phyloP scores from a whole-genome alignment of 1,140 invertebrate genomes.

The Hyphantria cunea region DNA sequence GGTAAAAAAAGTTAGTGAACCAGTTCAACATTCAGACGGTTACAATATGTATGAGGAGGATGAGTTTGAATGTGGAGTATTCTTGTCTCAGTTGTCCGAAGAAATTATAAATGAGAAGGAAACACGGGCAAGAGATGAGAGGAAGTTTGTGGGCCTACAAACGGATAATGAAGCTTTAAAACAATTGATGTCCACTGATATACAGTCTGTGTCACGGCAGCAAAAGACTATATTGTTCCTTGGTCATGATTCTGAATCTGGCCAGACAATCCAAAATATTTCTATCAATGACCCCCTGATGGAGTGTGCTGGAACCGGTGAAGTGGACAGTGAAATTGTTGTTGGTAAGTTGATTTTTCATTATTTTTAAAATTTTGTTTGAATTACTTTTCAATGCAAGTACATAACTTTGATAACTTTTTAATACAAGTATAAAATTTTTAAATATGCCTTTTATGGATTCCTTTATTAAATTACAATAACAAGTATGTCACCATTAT shows the following conservation, averaged over 20 bases:
- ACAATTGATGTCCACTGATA: conserved; percentile 68
- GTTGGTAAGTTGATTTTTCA: conserved; percentile 49
- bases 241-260: conserved; percentile 55
- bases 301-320: conserved; percentile 43
- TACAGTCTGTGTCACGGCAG: conserved; percentile 56
- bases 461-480: too few species aligned
- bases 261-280: conserved; percentile 70
- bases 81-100: conserved; percentile 54
- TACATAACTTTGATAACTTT: too few species aligned
- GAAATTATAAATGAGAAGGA: conserved; percentile 63
- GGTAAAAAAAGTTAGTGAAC: conserved; percentile 9
- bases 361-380: too few species aligned
- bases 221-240: conserved; percentile 67
- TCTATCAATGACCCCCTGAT: conserved; percentile 56
- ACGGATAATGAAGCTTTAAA: conserved; percentile 64
- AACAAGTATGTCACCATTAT: too few species aligned
- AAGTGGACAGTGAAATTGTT: conserved; percentile 42
- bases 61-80: conserved; percentile 58
- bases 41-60: conserved; percentile 53
- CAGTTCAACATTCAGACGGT: conserved; percentile 22
- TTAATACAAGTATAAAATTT: too few species aligned
- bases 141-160: conserved; percentile 46
- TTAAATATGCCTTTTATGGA: too few species aligned
- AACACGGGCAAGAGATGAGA: conserved; percentile 44
- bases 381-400: conserved; percentile 8